Evolutionary conservation across 2,888 invertebrate species (phyloP).

Genomic region (Gastrophysa polygoni): DNA sequence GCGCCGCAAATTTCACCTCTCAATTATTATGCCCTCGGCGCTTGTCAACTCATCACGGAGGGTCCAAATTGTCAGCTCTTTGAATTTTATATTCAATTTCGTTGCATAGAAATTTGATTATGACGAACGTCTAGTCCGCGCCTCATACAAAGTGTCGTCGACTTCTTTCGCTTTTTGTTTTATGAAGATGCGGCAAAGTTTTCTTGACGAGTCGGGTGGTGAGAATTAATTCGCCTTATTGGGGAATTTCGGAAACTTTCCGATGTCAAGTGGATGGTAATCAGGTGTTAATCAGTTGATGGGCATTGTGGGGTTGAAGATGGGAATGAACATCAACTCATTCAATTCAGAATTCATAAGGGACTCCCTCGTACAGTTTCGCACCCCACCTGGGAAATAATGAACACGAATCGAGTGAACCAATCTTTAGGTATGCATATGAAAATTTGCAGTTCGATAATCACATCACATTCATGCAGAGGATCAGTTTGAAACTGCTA

Average conservation of each 20-base stretch:
- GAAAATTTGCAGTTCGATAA: too few species aligned
- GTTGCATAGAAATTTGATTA: conserved; percentile 55
- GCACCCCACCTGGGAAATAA: too few species aligned
- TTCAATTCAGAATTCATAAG: too few species aligned
- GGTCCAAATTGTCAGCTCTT: conserved; percentile 55
- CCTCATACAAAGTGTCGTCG: conserved; percentile 28
- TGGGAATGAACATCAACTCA: too few species aligned
- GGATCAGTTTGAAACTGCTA: too few species aligned
- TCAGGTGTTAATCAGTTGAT: neutral
- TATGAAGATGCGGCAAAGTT: conserved; percentile 30
- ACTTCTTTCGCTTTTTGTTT: conserved; percentile 34
- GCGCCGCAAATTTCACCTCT: conserved; percentile 40
- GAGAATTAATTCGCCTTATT: conserved; percentile 34
- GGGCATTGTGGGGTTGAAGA: neutral
- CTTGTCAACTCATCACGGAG: conserved; percentile 56
- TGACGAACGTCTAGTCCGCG: conserved; percentile 46
- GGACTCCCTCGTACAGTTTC: too few species aligned
- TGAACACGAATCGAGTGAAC: too few species aligned
- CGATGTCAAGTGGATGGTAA: neutral
- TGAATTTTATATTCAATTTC: conserved; percentile 60
- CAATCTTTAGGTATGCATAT: too few species aligned
- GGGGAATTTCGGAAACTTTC: neutral
- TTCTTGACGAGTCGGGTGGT: conserved; percentile 21
- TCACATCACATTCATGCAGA: too few species aligned
- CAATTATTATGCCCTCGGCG: conserved; percentile 56